These are phyloP conservation scores for Spea bombifrons DNA, from an alignment of 2,113 vertebrate genomes.

Conservation along the genomic window DNA sequence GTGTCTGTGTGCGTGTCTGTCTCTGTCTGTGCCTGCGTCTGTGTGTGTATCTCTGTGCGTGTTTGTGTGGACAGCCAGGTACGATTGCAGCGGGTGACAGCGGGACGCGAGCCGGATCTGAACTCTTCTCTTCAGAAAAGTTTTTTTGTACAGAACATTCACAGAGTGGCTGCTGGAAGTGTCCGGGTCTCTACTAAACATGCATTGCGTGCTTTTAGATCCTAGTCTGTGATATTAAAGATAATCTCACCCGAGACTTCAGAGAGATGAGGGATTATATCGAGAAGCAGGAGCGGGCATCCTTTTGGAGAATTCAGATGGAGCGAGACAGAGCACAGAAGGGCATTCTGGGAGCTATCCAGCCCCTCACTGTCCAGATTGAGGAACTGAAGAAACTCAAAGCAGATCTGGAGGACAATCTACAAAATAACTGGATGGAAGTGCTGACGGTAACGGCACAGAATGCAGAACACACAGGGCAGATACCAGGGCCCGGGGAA, in stretches of 20 bases:
- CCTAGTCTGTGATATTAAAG: slow-evolving; percentile 50
- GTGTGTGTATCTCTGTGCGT: no score
- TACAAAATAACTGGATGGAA: slow-evolving; percentile 48
- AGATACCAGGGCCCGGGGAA: neutral
- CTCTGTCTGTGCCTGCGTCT: no score
- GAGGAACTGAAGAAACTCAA: slow-evolving; percentile 31
- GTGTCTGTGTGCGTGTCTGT: no score
- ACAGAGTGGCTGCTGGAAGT: no score
- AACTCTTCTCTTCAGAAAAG: no score
- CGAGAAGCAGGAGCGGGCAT: slow-evolving; percentile 53
- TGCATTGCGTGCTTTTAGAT: slow-evolving; percentile 51
- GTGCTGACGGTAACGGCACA: slow-evolving; percentile 7
- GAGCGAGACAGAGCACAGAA: slow-evolving; percentile 43
- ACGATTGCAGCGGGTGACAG: no score
- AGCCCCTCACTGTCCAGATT: slow-evolving; percentile 9
- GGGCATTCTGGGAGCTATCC: slow-evolving; percentile 45
- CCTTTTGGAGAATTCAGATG: slow-evolving; percentile 51
- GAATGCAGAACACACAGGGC: neutral
- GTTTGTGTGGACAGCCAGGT: no score
- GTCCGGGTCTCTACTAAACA: no score
- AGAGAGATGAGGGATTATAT: slow-evolving; percentile 54
- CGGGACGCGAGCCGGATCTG: no score
- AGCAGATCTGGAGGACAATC: neutral
- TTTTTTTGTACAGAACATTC: no score
- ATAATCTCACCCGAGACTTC: slow-evolving; percentile 53